These are phyloP conservation scores for Anastrepha obliqua DNA, from an alignment of 1,140 invertebrate genomes.

Conservation along the genomic window DNA sequence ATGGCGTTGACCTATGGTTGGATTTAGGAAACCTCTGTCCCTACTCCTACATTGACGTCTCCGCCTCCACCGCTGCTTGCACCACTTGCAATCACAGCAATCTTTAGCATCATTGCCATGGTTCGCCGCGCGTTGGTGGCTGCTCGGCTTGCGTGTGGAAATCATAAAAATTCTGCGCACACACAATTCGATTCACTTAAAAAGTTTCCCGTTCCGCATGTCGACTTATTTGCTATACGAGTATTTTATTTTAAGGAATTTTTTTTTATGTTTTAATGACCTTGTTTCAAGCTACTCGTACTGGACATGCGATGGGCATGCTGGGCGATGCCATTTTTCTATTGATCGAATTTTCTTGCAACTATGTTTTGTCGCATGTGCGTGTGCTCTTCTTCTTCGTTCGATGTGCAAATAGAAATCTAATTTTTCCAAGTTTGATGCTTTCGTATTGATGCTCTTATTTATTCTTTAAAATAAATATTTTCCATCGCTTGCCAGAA, in stretches of 20 bases:
- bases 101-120: constrained; percentile 11
- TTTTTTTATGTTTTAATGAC: neutral
- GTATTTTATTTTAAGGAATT: neutral
- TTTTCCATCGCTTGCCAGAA: too few species aligned
- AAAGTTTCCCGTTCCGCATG: neutral
- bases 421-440: too few species aligned
- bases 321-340: too few species aligned
- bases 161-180: constrained; percentile 30
- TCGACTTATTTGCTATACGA: neutral
- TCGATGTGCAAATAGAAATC: too few species aligned
- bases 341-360: too few species aligned
- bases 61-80: neutral
- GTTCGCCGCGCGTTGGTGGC: neutral
- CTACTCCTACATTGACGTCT: neutral
- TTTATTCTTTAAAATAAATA: too few species aligned
- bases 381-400: too few species aligned
- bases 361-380: too few species aligned
- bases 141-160: neutral
- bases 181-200: neutral
- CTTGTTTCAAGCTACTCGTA: too few species aligned
- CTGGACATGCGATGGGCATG: too few species aligned
- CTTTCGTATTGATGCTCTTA: too few species aligned
- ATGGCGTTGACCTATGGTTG: constrained; percentile 4
- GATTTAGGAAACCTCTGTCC: neutral
- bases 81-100: neutral